phyloP scores from a whole-genome alignment of 30 jellyfish, hydroid and myxozoan species.

The Pelagia noctiluca region DNA sequence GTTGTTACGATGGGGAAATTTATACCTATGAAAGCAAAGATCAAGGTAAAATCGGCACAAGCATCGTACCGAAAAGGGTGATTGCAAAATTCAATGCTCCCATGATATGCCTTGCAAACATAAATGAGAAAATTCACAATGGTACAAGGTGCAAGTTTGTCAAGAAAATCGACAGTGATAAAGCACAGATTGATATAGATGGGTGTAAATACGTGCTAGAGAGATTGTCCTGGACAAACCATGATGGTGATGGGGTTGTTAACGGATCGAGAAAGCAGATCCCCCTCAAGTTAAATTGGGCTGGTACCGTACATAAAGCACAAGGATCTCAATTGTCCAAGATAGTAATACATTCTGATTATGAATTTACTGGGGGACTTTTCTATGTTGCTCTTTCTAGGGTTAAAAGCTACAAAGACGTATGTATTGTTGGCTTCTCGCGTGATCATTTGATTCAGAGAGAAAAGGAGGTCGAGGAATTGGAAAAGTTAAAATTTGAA shows the following conservation, averaged over 20 bases:
- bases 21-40: neutral
- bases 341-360: conserved; percentile 12
- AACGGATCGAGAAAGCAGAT: neutral
- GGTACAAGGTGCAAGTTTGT: conserved; percentile 16
- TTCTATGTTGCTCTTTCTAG: conserved; percentile 14
- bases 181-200: neutral
- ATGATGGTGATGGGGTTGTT: neutral
- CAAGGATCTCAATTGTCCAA: conserved; percentile 17
- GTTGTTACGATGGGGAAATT: neutral
- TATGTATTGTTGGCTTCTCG: neutral
- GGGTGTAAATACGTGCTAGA: neutral
- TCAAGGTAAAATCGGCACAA: neutral
- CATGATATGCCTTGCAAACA: conserved; percentile 2
- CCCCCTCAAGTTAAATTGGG: conserved; percentile 10
- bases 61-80: conserved; percentile 6
- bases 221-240: conserved; percentile 11
- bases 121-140: neutral
- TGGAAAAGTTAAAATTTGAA: neutral
- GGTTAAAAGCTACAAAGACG: conserved; percentile 7
- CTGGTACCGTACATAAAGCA: conserved; percentile 10
- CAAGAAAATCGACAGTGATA: neutral
- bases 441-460: neutral
- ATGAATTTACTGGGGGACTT: conserved; percentile 6
- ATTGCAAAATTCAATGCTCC: neutral
- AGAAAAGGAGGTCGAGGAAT: neutral